Percentiles rank a stretch among this genome's conserved stretches.
Evolutionary conservation across 2,797 vertebrate genomes (phyloP).

Genomic region (Helicolenus hilgendorfi): DNA sequence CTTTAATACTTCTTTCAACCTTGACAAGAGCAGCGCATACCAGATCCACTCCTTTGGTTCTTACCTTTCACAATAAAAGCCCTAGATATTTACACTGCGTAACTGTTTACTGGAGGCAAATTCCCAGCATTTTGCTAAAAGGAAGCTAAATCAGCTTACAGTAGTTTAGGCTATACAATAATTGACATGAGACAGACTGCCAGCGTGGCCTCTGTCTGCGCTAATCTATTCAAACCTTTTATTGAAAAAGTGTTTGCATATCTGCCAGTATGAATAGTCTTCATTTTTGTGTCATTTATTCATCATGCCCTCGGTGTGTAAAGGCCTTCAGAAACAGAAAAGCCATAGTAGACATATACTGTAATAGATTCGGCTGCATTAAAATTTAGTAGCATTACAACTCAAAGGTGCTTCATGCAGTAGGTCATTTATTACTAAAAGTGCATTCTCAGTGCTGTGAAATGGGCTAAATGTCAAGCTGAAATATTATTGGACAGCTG

Average conservation of each 20-base stretch:
- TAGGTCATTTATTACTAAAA: not conserved
- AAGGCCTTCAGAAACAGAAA: not conserved
- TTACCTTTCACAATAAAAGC: too few species aligned
- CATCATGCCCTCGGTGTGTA: not conserved
- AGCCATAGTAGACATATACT: accelerated
- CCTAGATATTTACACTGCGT: too few species aligned
- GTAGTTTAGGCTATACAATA: not conserved
- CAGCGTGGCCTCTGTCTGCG: not conserved
- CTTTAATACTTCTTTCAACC: too few species aligned
- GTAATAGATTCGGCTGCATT: not conserved
- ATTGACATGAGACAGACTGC: not conserved
- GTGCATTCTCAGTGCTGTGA: not conserved
- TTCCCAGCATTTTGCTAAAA: too few species aligned
- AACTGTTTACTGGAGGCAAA: too few species aligned
- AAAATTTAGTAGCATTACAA: not conserved
- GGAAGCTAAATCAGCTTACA: too few species aligned
- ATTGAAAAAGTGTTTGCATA: not conserved
- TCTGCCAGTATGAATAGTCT: not conserved
- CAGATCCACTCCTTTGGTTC: not conserved
- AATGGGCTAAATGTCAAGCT: constrained; percentile 33
- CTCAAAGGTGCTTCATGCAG: not conserved
- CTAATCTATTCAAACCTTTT: not conserved
- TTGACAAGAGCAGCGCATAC: too few species aligned
- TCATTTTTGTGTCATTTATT: not conserved
- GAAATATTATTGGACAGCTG: constrained; percentile 28